Base-by-base conservation (phyloP, 2,797 vertebrate species). In the Neosilurus mollespiculum region DNA sequence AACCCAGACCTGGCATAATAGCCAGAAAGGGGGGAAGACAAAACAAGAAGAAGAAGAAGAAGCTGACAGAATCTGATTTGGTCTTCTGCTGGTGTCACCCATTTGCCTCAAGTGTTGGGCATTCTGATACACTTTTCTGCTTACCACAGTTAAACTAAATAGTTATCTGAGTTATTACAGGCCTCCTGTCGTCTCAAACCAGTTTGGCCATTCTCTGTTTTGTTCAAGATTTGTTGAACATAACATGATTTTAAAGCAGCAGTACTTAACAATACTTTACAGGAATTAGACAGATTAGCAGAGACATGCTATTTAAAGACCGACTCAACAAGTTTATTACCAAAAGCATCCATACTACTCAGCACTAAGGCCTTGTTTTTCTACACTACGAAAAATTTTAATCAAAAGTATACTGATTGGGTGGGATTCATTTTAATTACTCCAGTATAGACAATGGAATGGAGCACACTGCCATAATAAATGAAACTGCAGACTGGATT, bases 371-470 rank as follows among this genome's bases (percentile, higher is more conserved):
- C 65, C 70, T 18, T 71, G 5, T 66, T 59, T 14, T 51, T 49
- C 56, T 65, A 72, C 78, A 54, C 16, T 70, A 26, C 49, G 67
- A 85, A 62, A n/a, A 5, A 49, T 43, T 76, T 43, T 77, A 76
- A 61, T 84, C 73, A 81, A 81, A 66, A 53, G 58, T 10, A 37
- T 15, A 81, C 80, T 76, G 62, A 84, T 82, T 73, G 71, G 49
- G 65, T 79, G 30, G 66, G 75, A 84, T 84, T 84, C 18, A 43
- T 80, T 75, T 80, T 84, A 71, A 53, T 84, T 75, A 80, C 70
- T 64, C 71, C 53, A 82, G 80, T 84, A 86, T 79, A 81, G 80
- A 49, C 62, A 81, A 73, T 78, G 72, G 70, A 84, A 69, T 72
- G 67, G 5, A 58, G 71, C 30, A 56, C 61, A 78, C 53, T 69